Base-by-base conservation (phyloP, 2,888 invertebrate species). In the Campoplex capitator region DNA sequence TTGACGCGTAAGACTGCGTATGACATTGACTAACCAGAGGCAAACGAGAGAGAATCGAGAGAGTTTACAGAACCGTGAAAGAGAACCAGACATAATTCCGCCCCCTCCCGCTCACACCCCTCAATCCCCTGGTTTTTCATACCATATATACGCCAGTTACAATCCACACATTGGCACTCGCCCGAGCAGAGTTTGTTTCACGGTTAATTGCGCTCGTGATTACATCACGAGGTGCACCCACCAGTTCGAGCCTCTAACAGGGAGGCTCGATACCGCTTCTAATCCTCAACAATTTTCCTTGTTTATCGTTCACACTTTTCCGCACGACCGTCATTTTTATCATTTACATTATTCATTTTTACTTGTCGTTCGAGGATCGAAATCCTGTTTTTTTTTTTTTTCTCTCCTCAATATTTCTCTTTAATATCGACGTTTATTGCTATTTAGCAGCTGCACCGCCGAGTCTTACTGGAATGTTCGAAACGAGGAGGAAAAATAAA, bases 201-300 rank as follows among this genome's bases (percentile, higher is more conserved):
- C 84, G 87, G 87, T 84, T 87, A 87, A 84, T 87, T 84, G 87
- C 81, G 62, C 70, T 56, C 45, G 74, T n/a, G 42, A 78, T 86
- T 83, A 86, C 85, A 83, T 83, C 82, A 86, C 82, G 68, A 48
- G 51, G 79, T 71, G 62, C 68, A 67, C 32, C 58, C 67, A 68
- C 51, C 73, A 42, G 32, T 78, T 48, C 54, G 38, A 38, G 28
- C 74, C 51, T 58, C n/a, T 48, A 45, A 48, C 28, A 45, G 35
- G 42, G 45, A 65, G 32, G 45, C 73, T 71, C 65, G 80, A 79
- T 65, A 23, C 38, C 67, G 13, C 23, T 45, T 45, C 16, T 51
- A 56, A 48, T 62, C 51, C 42, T 48, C 65, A 77, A 68, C 45
- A 68, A 78, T 68, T 75, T 54, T 74, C 62, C 79, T 79, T 70